Base-by-base conservation (phyloP, 2,797 vertebrate species). In the Acropternis orthonyx region DNA sequence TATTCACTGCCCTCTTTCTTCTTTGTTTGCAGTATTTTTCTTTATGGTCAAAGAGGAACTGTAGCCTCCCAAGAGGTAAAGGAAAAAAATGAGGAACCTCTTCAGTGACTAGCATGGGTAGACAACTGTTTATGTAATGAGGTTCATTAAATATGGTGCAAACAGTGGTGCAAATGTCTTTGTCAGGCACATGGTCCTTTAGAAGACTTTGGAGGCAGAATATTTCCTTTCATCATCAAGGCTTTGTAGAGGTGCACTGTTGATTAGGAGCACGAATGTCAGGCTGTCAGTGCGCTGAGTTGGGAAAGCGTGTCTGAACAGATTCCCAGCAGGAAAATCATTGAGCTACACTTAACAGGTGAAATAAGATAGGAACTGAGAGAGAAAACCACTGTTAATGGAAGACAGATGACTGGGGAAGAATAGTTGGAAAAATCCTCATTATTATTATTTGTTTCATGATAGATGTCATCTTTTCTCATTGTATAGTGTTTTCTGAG, bases 231-330 rank as follows among this genome's bases (percentile, higher is more conserved):
- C 96, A 97, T 97, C 97, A 95, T 37, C 15, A 16, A 66, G 88
- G 56, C 81, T 97, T 96, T 96, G 89, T 80, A 2, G 46, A 93
- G 93, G 94, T 94, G 91, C 91, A 75, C 65, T 80, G 67, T 95
- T 97, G 97, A 97, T 97, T 92, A 96, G 95, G 96, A 97, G 69
- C 92, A 89, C 52, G n/a, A 92, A 93, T 96, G 96, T 95, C 96
- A 94, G 87, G 71, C 74, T 95, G 94, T 93, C 95, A 95, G 77
- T 78, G 51, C 37, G 75, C 88, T 76, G 91, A 92, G 75, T 39
- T 89, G 87, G 77, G 83, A 93, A 75, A 92, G 66, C 19, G 0
- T 88, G 87, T 91, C 93, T 94, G 95, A 96, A 72, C 76, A 95
- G 79, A 51, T 52, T 90, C 76, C 62, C 93, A 94, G 93, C 87